Percentiles rank a stretch among this genome's conserved stretches.
These are phyloP conservation scores for Lycaon pictus DNA, from an alignment of 2,113 vertebrate species.

Conservation along the genomic window DNA sequence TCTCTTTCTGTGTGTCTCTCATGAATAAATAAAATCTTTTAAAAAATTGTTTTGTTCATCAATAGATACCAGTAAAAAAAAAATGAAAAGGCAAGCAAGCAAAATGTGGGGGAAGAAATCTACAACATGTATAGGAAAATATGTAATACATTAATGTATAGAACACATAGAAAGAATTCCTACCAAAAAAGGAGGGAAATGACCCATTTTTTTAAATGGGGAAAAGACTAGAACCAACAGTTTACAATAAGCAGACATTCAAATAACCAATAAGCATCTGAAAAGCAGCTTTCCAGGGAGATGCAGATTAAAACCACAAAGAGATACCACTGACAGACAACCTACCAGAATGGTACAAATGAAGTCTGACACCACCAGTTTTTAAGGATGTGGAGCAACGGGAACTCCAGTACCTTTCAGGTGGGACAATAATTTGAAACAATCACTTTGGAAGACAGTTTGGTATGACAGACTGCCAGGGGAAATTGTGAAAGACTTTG, in stretches of 20 bases:
- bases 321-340: not conserved
- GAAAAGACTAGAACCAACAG: not conserved
- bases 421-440: not conserved
- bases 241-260: not conserved
- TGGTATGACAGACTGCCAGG: not conserved
- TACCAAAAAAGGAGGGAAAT: not conserved
- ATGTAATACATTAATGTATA: not conserved
- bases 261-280: not conserved
- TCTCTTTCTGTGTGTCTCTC: too few species aligned
- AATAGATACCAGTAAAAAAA: not conserved
- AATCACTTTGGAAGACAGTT: not conserved
- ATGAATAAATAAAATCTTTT: too few species aligned
- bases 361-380: not conserved
- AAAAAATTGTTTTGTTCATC: constrained; percentile 1
- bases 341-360: not conserved
- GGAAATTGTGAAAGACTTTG: not conserved
- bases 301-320: constrained; percentile 23
- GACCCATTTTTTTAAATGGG: not conserved
- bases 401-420: not conserved
- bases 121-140: not conserved
- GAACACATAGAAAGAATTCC: not conserved
- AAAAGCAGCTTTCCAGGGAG: not conserved
- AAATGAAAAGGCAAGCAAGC: not conserved
- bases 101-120: not conserved
- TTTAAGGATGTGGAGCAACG: not conserved